Base-by-base conservation (phyloP, 2,888 invertebrate genomes). In the Nomada fabriciana region DNA sequence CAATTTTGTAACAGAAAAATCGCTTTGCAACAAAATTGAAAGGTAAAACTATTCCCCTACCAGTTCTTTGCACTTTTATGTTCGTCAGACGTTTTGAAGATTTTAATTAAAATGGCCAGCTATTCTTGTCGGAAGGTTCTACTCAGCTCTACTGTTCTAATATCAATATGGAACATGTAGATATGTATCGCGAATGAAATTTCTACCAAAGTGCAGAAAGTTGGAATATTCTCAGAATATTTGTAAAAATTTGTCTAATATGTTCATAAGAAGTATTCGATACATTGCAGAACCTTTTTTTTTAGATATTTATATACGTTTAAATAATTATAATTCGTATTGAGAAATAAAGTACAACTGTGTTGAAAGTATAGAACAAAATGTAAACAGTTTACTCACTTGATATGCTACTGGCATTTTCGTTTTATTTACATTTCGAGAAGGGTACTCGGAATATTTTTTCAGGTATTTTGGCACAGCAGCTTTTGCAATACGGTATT, bases 381-480 rank as follows among this genome's bases (percentile, higher is more conserved):
- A 23, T 2, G 11, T 20, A 53, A 20, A 23, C 55, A 20, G 20
- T 50, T 74, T 23, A 1, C 7, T 29, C 50, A 20, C 23, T 57
- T 11, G 15, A 20, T 65, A 18, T 11, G 13, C 20, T 13, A 67
- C 5, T 29, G 29, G 10, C 23, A 20, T 18, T 50, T 13, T 29
- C 20, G 15, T 59, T 67, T n/a, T 74, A 50, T 74, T 72, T 63
- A 4, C 50, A 50, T 20, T 23, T 13, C 43, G 7, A 50, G 13
- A n/a, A 50, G 23, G 23, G 11, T 23, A 13, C 15, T 50, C 18
- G 10, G 13, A 25, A 23, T 65, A 50, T 47, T 74, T 43, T 42
- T 25, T 18, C 4, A 57, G 20, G 18, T 29, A 55, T 29, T 47
- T 23, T 9, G 29, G 55, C 20, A 36, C 3, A 29, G 29, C 7